Evolutionary conservation across 2,888 invertebrate genomes (phyloP).

Genomic region (Drosophila longiperda): DNA sequence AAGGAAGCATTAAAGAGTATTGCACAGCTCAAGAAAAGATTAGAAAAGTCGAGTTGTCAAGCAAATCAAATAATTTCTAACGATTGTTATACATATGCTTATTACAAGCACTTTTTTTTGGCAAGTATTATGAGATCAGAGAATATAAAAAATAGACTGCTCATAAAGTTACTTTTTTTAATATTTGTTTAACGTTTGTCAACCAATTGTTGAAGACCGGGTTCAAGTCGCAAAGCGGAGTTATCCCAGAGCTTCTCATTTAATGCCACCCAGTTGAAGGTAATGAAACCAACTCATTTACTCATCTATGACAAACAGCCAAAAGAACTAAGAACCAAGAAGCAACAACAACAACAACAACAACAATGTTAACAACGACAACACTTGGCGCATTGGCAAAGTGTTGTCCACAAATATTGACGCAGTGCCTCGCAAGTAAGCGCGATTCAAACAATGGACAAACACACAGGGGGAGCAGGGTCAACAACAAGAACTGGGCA

Average conservation of each 20-base stretch:
- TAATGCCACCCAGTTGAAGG: constrained; percentile 52
- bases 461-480: constrained; percentile 48
- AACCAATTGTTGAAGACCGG: constrained; percentile 35
- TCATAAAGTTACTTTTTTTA: constrained; percentile 10
- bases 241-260: constrained; percentile 23
- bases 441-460: constrained; percentile 80
- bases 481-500: constrained; percentile 36
- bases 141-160: not conserved
- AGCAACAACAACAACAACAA: constrained; percentile 1
- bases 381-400: constrained; percentile 81
- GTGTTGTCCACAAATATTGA: constrained; percentile 79
- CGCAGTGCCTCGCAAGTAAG: constrained; percentile 81
- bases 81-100: not conserved
- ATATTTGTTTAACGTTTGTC: constrained; percentile 36
- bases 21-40: not conserved
- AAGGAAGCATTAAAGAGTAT: not conserved
- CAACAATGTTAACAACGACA: constrained; percentile 24
- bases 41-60: not conserved
- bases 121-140: constrained; percentile 29
- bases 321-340: constrained; percentile 15
- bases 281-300: constrained; percentile 21
- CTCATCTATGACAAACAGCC: constrained; percentile 6
- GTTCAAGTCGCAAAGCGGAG: constrained; percentile 24
- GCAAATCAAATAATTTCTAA: not conserved
- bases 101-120: not conserved